phyloP scores from a whole-genome alignment of 2,888 invertebrate genomes.

The Dyspetes luteomarginatus region DNA sequence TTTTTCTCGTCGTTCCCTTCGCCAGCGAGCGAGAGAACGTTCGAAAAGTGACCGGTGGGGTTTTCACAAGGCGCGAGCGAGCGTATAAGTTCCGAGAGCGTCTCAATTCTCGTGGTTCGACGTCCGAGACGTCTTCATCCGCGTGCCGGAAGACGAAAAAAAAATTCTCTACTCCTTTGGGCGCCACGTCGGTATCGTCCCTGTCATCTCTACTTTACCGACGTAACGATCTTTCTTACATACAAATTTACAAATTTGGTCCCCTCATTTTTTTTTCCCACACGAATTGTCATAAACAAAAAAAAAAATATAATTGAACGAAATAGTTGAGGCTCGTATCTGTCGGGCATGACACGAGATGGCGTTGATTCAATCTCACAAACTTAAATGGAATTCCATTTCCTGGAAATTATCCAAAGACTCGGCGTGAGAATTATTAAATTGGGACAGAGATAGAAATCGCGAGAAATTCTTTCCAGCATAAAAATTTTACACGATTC shows the following conservation, averaged over 20 bases:
- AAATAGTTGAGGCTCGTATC: neutral
- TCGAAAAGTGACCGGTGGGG: no score
- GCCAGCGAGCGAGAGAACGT: no score
- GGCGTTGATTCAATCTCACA: constrained; percentile 11
- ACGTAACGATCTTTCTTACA: neutral
- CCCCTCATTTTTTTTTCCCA: no score
- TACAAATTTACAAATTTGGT: no score
- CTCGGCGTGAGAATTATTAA: constrained; percentile 40
- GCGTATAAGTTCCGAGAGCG: no score
- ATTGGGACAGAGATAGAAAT: constrained; percentile 30
- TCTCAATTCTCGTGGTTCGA: constrained; percentile 59
- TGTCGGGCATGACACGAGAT: neutral
- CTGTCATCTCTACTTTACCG: neutral
- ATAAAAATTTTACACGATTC: neutral
- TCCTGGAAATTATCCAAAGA: constrained; percentile 43
- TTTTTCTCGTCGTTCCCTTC: constrained; percentile 24
- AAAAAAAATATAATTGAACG: neutral
- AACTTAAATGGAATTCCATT: constrained; percentile 31
- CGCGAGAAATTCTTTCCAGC: constrained; percentile 33
- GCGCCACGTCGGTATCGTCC: neutral
- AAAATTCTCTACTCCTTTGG: constrained; percentile 19
- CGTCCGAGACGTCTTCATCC: no score
- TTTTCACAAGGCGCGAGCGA: no score
- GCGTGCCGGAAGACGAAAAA: constrained; percentile 63
- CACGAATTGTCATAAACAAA: neutral